phyloP scores from a whole-genome alignment of 23 tunicate genomes.

The Clavelina lepadiformis region DNA sequence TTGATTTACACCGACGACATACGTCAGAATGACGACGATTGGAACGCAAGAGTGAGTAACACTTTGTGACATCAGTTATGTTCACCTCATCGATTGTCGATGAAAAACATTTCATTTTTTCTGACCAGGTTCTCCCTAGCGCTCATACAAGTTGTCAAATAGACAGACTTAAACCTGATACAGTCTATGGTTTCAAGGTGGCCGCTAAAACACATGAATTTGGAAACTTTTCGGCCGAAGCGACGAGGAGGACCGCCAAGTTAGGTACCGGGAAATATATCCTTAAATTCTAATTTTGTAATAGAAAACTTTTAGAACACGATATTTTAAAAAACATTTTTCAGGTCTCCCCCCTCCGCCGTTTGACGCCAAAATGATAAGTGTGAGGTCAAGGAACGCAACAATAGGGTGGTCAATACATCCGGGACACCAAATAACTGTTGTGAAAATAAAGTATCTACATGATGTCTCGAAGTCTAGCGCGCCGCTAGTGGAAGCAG shows the following conservation, averaged over 20 bases:
- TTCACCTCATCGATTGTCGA: background rate
- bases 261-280: slow-evolving; percentile 22
- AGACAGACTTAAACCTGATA: slow-evolving; percentile 42
- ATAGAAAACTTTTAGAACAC: background rate
- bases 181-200: slow-evolving; percentile 73
- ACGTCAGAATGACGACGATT: slow-evolving; percentile 58
- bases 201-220: slow-evolving; percentile 68
- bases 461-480: background rate
- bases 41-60: slow-evolving; percentile 60
- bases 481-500: slow-evolving; percentile 15
- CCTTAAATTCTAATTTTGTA: background rate
- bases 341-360: slow-evolving; percentile 77
- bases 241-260: slow-evolving; percentile 44
- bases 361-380: slow-evolving; percentile 22
- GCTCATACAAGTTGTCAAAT: slow-evolving; percentile 6
- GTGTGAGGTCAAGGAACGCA: slow-evolving; percentile 53
- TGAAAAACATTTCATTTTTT: background rate
- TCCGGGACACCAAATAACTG: slow-evolving; percentile 41
- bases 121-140: slow-evolving; percentile 40
- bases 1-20: slow-evolving; percentile 74
- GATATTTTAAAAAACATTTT: background rate
- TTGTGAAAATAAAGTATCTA: slow-evolving; percentile 46
- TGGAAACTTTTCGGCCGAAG: slow-evolving; percentile 37
- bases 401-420: slow-evolving; percentile 34
- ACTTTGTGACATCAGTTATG: background rate